Evolutionary conservation across 1,140 invertebrate species (phyloP), one percentile per base, ranked within the genome.

Genomic region (Mizuhopecten yessoensis): DNA sequence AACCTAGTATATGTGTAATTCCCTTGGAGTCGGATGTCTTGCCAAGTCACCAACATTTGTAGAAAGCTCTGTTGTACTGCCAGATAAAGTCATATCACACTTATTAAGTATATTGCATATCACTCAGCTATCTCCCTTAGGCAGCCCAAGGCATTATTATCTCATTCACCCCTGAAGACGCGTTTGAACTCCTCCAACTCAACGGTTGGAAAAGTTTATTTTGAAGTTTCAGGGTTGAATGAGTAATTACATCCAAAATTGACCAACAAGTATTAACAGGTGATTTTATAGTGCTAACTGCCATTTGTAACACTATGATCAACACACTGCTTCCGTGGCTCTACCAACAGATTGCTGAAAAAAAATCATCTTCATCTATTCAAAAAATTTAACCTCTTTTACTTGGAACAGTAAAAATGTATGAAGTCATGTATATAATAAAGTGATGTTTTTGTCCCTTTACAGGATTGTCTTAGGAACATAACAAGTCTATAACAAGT

Each of bases 31-130:
- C 45, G 3, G 20, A 49, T 29, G 57, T 75, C 57, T 75, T 75
- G 57, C 57, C 57, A 75, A 75, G 57, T 17, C 42, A 45, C 17
- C 57, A 75, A 75, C 57, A 75, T 29, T 75, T 75, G 57, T 75
- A 75, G 1, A n/a, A 29, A 75, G 57, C 57, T n/a, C 23, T 75
- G 57, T 75, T n/a, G n/a, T 75, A 75, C 57, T 75, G 57, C 57
- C 57, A 75, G 29, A 75, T 29, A 9, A 75, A 29, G 57, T 75
- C 57, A 75, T n/a, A 75, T 75, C n/a, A 75, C 29, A 75, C 57
- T 29, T 5, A 75, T 49, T 20, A 20, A 49, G 11, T 17, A 49
- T 49, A 2, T 49, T 49, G 45, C 45, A 29, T 29, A 75, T 75
- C 57, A 29, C 57, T 29, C 9, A n/a, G 57, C 29, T 75, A 75